A percentile compares a stretch with the other conserved stretches of the same genome.
phyloP scores from a whole-genome alignment of 1,140 invertebrate genomes.

The Homalodisca vitripennis region DNA sequence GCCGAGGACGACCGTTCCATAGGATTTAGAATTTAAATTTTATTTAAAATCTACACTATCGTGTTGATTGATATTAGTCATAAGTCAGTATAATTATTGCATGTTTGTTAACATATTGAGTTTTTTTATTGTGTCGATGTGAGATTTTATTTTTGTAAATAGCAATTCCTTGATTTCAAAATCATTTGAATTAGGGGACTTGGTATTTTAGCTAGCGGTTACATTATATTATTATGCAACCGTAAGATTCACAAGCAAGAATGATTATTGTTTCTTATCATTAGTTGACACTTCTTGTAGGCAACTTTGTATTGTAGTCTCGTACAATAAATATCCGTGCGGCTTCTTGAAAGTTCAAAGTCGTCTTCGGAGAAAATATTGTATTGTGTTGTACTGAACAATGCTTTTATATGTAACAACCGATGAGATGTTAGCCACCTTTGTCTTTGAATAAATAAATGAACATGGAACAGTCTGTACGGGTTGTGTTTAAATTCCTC shows the following conservation, averaged over 20 bases:
- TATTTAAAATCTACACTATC: neutral
- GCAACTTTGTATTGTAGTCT: neutral
- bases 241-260: no score
- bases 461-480: neutral
- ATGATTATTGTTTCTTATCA: neutral
- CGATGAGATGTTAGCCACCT: neutral
- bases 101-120: constrained; percentile 9
- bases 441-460: neutral
- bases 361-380: constrained; percentile 14
- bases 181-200: neutral
- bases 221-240: neutral
- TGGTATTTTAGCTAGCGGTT: constrained; percentile 1
- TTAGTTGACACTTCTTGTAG: neutral
- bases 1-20: constrained; percentile 15
- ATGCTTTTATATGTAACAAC: constrained; percentile 6
- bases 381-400: constrained; percentile 4
- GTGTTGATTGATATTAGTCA: constrained; percentile 8
- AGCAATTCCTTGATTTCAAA: neutral
- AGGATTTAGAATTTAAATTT: constrained; percentile 9
- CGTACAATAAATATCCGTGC: constrained; percentile 9
- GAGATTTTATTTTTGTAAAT: no score
- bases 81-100: constrained; percentile 12
- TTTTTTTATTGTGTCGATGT: constrained; percentile 10
- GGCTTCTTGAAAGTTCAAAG: constrained; percentile 5
- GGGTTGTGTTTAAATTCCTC: neutral